Conservation (phyloP, 2,113 vertebrate genomes). For the Pterocles orientalis region DNA sequence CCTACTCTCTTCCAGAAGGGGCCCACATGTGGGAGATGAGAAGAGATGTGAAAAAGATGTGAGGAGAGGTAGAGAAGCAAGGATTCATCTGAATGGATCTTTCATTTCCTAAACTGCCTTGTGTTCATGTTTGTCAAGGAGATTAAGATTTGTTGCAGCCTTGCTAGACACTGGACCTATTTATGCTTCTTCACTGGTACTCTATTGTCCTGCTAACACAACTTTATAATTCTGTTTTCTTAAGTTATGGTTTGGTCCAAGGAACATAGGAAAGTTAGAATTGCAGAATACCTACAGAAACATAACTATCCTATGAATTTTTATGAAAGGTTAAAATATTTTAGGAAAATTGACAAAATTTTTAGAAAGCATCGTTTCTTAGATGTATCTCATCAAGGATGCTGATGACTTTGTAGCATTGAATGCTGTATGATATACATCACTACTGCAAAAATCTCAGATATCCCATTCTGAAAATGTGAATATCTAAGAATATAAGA, state of each 20-base stretch:
- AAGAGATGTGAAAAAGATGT: background rate
- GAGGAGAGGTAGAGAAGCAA: background rate
- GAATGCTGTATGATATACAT: background rate
- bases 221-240: background rate
- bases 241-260: background rate
- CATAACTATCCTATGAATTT: background rate
- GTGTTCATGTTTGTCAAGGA: background rate
- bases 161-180: background rate
- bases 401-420: background rate
- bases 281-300: background rate
- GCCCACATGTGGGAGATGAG: background rate
- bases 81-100: background rate
- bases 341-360: background rate
- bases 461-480: background rate
- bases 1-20: too few relatives aligned
- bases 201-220: background rate
- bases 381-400: too few relatives aligned
- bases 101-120: background rate
- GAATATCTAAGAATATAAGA: background rate
- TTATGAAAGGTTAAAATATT: background rate
- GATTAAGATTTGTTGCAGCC: background rate
- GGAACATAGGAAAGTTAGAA: background rate
- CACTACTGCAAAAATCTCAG: background rate
- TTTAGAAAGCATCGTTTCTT: background rate
- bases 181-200: background rate